Evolutionary conservation across 1,140 invertebrate species (phyloP), one percentile per base, ranked within the genome.

Genomic region (Zaprionus taronus): DNA sequence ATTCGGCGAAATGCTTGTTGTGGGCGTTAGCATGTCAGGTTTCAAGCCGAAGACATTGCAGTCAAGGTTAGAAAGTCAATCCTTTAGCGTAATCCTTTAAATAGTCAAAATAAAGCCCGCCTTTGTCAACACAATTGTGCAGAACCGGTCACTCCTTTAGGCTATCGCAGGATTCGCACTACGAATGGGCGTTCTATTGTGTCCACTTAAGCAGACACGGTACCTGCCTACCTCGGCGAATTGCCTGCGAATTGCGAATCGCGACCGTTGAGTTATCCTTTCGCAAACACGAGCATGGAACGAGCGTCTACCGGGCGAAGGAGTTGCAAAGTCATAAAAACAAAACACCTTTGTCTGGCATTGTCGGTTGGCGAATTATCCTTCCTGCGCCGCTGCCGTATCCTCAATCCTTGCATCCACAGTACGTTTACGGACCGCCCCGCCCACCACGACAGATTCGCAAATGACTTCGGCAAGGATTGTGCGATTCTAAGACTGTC

Each of bases 41-140:
- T 68, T 71, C 41, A 56, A 53, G 38, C 38, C 22, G 36, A 47
- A 66, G 28, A 28, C 47, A 5, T 51, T 53, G 63, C 76, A 85
- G 77, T 91, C 90, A 91, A 91, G 90, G 90, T 67, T 85, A 68
- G 64, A 78, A 91, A 91, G 90, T 91, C 84, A 91, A 91, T 91
- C 90, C 90, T 91, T 91, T 91, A 86, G 90, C 90, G 82, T 91
- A 91, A 91, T 91, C 90, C 90, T 91, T 91, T 91, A 91, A 91
- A 91, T 91, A 89, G 83, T 72, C 89, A 91, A 91, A 91, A 91
- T 91, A 87, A 83, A 78, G 73, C 82, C 85, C 90, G 90, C 90
- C 90, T 91, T 91, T 91, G 90, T 85, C 84, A 91, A 91, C 74
- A 91, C 75, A 91, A 83, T 79, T 79, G 63, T 76, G 64, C 69